phyloP scores from a whole-genome alignment of 2,888 invertebrate species.

The Cryptophagus acutangulus region DNA sequence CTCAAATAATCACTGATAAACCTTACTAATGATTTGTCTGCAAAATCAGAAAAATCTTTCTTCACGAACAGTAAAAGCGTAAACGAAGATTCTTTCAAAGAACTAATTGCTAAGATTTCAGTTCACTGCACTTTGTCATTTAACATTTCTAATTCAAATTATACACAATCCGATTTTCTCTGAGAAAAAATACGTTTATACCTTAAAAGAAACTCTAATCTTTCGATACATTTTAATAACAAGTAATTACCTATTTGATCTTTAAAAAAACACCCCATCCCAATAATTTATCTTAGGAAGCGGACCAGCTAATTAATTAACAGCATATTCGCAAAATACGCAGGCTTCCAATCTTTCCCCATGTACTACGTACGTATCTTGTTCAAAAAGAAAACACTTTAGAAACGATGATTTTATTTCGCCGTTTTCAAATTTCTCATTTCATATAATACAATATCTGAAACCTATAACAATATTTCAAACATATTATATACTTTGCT shows the following conservation, averaged over 20 bases:
- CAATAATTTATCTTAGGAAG: too few relatives aligned
- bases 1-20: conserved; percentile 47
- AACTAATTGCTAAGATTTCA: conserved; percentile 49
- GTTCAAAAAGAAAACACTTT: too few relatives aligned
- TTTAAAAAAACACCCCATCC: conserved; percentile 24
- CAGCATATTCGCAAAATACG: too few relatives aligned
- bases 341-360: too few relatives aligned
- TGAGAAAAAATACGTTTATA: conserved; percentile 40
- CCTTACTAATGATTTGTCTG: conserved; percentile 48
- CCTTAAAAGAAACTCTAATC: conserved; percentile 42
- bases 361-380: too few relatives aligned
- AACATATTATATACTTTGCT: conserved; percentile 28
- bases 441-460: conserved; percentile 15
- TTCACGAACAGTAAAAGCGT: conserved; percentile 40
- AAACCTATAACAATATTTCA: conserved; percentile 36
- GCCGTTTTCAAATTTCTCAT: too few relatives aligned
- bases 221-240: conserved; percentile 43
- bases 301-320: too few relatives aligned
- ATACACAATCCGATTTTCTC: conserved; percentile 44
- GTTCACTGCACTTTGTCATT: conserved; percentile 45
- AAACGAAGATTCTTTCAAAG: conserved; percentile 45
- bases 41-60: conserved; percentile 44
- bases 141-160: conserved; percentile 41
- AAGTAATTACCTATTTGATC: conserved; percentile 43
- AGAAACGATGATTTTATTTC: too few relatives aligned